phyloP scores from a whole-genome alignment of 2,113 vertebrate genomes.

The Thamnophis sirtalis region DNA sequence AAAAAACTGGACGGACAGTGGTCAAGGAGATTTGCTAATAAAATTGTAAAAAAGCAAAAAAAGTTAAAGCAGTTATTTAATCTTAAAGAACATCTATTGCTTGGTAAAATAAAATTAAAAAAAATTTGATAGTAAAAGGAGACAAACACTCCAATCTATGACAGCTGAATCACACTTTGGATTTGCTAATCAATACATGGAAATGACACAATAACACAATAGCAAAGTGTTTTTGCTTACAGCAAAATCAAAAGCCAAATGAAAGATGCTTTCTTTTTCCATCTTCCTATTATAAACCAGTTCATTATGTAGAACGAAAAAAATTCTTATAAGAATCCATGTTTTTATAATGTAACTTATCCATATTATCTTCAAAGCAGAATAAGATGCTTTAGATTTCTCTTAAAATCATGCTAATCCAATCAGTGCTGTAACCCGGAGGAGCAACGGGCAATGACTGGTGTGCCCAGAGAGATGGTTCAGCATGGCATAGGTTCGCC shows the following conservation, averaged over 20 bases:
- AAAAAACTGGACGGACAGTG: not conserved
- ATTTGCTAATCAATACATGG: slow-evolving; percentile 13
- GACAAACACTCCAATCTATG: not conserved
- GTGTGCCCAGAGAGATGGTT: too few species aligned
- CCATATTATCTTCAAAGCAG: slow-evolving; percentile 66
- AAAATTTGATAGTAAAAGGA: not conserved
- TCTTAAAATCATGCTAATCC: slow-evolving; percentile 40
- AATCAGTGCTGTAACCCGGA: slow-evolving; percentile 15
- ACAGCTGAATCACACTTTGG: slow-evolving; percentile 29
- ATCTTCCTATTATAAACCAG: not conserved
- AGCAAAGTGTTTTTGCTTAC: slow-evolving; percentile 1
- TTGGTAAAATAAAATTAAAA: not conserved
- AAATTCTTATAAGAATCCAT: slow-evolving; percentile 45
- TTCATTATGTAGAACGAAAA: slow-evolving; percentile 48
- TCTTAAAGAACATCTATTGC: not conserved
- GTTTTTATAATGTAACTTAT: slow-evolving; percentile 54
- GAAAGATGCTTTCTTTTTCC: not conserved
- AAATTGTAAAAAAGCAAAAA: not conserved
- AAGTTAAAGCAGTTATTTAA: not conserved
- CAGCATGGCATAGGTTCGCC: too few species aligned
- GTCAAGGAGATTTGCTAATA: not conserved
- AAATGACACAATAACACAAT: slow-evolving; percentile 35
- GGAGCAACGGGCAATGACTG: too few species aligned
- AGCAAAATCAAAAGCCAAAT: not conserved
- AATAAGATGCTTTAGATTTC: slow-evolving; percentile 26